Conservation (phyloP, 1,140 invertebrate species). For the Carposina sasakii region DNA sequence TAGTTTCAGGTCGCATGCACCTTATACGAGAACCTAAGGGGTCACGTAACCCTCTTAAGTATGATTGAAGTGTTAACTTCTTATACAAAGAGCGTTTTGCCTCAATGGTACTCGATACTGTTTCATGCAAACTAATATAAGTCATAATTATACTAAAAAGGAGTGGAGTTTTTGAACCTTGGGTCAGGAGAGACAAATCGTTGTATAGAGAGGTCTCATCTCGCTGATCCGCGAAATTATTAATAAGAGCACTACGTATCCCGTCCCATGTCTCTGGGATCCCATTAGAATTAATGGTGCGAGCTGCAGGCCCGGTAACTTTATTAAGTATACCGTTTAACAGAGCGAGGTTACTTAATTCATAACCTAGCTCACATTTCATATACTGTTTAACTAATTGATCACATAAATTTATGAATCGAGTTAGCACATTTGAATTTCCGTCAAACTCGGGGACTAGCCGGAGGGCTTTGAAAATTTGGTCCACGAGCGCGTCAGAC, state of each 20-base stretch:
- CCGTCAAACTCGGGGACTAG: constrained; percentile 1
- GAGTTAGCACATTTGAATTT: not conserved
- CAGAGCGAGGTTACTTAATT: not conserved
- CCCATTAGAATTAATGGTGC: constrained; percentile 1
- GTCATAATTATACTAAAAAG: constrained; percentile 7
- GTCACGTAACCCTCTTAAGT: constrained; percentile 5
- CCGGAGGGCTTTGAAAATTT: constrained; percentile 5
- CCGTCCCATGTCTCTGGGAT: not conserved
- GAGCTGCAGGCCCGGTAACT: not conserved
- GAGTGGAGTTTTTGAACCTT: constrained; percentile 1
- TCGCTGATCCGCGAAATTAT: constrained; percentile 8
- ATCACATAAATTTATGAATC: constrained; percentile 5
- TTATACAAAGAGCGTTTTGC: constrained; percentile 5
- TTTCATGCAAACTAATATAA: constrained; percentile 2
- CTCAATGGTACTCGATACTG: not conserved
- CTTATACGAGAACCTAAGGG: constrained; percentile 7
- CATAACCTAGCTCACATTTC: not conserved
- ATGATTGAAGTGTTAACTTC: constrained; percentile 2
- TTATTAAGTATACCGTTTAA: constrained; percentile 7
- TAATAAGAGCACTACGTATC: not conserved
- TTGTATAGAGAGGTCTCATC: constrained; percentile 4
- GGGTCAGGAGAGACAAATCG: constrained; percentile 3
- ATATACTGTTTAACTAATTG: not conserved
- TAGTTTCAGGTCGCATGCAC: constrained; percentile 1
- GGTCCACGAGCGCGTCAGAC: no score